Evolutionary conservation across 2,797 vertebrate species (phyloP), one percentile per base, ranked within the genome.

Genomic region (Chanos chanos): DNA sequence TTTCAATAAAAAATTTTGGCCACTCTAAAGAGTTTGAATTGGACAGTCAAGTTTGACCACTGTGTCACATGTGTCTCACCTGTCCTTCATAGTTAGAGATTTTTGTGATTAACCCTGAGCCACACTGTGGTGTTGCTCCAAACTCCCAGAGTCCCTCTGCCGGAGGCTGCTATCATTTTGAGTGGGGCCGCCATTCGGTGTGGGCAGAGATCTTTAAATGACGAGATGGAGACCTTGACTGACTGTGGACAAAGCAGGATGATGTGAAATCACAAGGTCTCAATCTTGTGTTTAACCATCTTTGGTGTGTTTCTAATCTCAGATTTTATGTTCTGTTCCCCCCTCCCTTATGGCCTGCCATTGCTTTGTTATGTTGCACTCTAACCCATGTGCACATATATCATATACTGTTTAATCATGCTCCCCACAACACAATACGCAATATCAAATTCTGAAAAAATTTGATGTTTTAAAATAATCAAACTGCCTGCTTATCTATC

Each of bases 271-370:
- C 55, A 22, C 62, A 43, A 59, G 55, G 59, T 74, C 71, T 71
- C 68, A 77, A 64, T 83, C 75, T 78, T 65, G 77, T 79, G 77
- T 79, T 71, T 73, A 66, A 75, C 25, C 56, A 76, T 81, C 75
- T 74, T 56, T 75, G 76, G 61, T 61, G 70, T 77, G 30, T 67
- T 43, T 76, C 75, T 80, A 70, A 76, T 68, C 13, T 63, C 52
- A 25, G 63, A 37, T 66, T 68, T n/a, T 48, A 56, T 40, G 75
- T 70, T 69, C 61, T 73, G 65, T 72, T 68, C 70, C 51, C 51
- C 76, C 33, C 55, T 59, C 43, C 41, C 41, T 7, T 60, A 63
- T 75, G 70, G 63, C 56, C 50, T 39, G 41, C 44, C 66, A 74
- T 73, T 0, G 7, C 55, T 72, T 72, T 34, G 40, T 77, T 70